Base-by-base conservation (phyloP, 2,113 vertebrate genomes). In the Cavia aperea region DNA sequence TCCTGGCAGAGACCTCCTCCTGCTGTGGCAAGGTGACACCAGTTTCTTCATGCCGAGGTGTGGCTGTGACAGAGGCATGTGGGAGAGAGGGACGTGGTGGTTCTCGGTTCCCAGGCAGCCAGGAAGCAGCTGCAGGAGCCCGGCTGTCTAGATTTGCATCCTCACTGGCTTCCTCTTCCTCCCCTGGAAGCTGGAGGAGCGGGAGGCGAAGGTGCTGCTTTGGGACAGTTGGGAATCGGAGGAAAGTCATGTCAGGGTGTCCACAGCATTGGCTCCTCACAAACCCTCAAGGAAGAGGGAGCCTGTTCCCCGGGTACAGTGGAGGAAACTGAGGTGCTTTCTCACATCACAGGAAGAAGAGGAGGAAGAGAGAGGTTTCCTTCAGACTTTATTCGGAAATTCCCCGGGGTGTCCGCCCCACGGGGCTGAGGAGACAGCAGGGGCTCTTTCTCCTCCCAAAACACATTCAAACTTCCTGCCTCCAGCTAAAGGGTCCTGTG, bases 31-130 rank as follows among this genome's bases (percentile, higher is more conserved):
- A 86, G 18, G 51, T 6, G 10, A 43, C 2, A 15, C 8, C 12
- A 26, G 70, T 65, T 92, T 60, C 49, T 0, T 9, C 13, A 21
- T 65, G 68, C 46, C 65, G 5, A 79, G 2, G 26, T 31, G 1
- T 7, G 81, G 88, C 95, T 94, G 85, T 81, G 81, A 90, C 70
- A 87, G 77, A 85, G 87, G 73, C 31, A 77, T 3, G 31, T 81
- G 72, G 31, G 13, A 2, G 31, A 2, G 4, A 4, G 65, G 78
- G 82, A 88, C 54, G 36, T 85, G 31, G 63, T 31, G 9, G 14
- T 66, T 60, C 70, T 77, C 26, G 18, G 46, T 33, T 33, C 75
- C 46, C 70, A 26, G n/a, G 70, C 6, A 36, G 54, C 31, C 39
- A 58, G 24, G 79, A 63, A 66, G 29, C 10, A 1, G 58, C 86